A percentile compares a stretch with the other conserved stretches of the same genome.
Evolutionary conservation across 2,797 vertebrate genomes (phyloP).

Genomic region (Sebastes elongatus): DNA sequence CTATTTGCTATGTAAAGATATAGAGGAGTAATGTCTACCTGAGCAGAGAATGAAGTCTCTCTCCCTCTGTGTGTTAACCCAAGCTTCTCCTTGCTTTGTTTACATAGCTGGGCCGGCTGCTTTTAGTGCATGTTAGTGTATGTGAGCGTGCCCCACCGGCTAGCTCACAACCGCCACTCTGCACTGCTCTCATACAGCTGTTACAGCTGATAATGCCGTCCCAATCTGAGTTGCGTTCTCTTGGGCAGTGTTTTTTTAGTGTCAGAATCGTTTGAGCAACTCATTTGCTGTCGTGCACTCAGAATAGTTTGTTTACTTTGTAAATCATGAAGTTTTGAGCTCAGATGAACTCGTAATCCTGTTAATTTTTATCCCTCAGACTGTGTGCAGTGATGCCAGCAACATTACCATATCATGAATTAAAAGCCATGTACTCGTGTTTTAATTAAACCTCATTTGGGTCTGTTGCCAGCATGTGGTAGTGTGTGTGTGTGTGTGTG

Average conservation of each 20-base stretch:
- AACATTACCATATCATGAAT: conserved; percentile 63
- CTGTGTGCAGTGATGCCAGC: conserved; percentile 38
- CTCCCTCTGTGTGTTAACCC: too few relatives aligned
- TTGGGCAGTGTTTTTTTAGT: neutral
- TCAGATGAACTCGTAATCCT: conserved; percentile 55
- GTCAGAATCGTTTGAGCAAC: neutral
- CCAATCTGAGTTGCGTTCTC: neutral
- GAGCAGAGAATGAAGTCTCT: too few relatives aligned
- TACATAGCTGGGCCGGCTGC: too few relatives aligned
- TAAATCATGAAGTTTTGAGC: conserved; percentile 32
- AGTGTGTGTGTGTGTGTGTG: neutral
- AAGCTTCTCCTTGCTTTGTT: too few relatives aligned
- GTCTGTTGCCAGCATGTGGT: conserved; percentile 31
- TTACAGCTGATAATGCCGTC: too few relatives aligned
- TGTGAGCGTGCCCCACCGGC: too few relatives aligned
- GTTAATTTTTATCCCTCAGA: conserved; percentile 39
- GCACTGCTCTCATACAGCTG: too few relatives aligned
- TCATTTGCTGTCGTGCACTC: neutral
- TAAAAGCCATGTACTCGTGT: conserved; percentile 55
- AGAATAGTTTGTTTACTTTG: conserved; percentile 34
- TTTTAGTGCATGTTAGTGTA: too few relatives aligned
- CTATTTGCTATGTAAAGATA: too few relatives aligned
- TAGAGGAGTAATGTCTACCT: too few relatives aligned
- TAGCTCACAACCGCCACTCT: too few relatives aligned
- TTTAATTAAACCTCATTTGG: conserved; percentile 67